These are phyloP conservation scores for Brachyopa scutellaris DNA, from an alignment of 2,888 invertebrate species.

Conservation along the genomic window DNA sequence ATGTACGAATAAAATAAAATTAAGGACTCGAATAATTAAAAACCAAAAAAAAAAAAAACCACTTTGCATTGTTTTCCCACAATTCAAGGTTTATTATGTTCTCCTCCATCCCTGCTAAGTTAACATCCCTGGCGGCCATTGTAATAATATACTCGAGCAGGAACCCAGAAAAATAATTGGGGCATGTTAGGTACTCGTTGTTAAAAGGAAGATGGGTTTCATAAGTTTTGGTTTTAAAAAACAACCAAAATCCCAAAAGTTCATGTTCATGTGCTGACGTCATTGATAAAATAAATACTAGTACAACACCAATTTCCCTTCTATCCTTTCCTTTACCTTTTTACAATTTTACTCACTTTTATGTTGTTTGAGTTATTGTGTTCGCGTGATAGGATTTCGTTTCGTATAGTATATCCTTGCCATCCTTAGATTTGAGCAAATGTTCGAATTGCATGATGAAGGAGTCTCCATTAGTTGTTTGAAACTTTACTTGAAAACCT, in stretches of 20 bases:
- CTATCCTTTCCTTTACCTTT: background rate
- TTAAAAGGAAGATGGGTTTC: background rate
- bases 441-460: background rate
- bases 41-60: background rate
- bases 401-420: background rate
- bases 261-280: too few relatives aligned
- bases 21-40: conserved; percentile 4
- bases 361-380: background rate
- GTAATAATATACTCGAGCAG: conserved; percentile 5
- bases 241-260: too few relatives aligned
- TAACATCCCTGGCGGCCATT: conserved; percentile 14
- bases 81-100: conserved; percentile 51
- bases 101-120: conserved; percentile 26
- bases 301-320: background rate
- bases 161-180: conserved; percentile 17
- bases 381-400: conserved; percentile 9
- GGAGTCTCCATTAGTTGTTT: background rate
- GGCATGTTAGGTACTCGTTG: background rate
- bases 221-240: too few relatives aligned
- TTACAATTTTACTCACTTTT: background rate
- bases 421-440: conserved; percentile 1
- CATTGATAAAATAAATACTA: conserved; percentile 13
- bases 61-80: background rate
- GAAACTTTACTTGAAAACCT: too few relatives aligned
- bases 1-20: background rate